These are phyloP conservation scores for Calyptomena viridis DNA, from an alignment of 2,113 vertebrate species.

Conservation along the genomic window DNA sequence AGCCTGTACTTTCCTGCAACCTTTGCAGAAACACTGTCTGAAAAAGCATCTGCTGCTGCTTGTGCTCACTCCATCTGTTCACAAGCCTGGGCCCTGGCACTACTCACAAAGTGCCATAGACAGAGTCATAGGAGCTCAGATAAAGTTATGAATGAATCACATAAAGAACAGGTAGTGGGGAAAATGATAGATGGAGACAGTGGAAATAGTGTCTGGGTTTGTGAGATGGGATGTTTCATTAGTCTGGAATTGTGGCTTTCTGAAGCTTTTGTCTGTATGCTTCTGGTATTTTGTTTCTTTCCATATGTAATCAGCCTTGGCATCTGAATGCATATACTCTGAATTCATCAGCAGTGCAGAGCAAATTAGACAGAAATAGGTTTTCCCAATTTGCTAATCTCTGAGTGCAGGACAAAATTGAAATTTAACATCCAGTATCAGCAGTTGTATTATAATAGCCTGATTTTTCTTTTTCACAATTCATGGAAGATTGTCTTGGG, in stretches of 20 bases:
- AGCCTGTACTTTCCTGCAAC: neutral
- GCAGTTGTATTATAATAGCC: neutral
- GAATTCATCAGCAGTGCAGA: neutral
- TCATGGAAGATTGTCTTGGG: neutral
- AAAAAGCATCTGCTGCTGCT: conserved; percentile 23
- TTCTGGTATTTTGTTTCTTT: neutral
- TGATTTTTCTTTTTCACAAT: neutral
- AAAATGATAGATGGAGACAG: neutral
- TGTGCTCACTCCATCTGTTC: conserved; percentile 18
- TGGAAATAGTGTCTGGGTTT: neutral
- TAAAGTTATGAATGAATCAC: neutral
- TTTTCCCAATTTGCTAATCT: conserved; percentile 23
- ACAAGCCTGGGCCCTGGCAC: neutral
- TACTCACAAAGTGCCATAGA: neutral
- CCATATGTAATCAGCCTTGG: neutral
- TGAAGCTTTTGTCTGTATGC: neutral
- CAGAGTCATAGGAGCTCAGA: neutral
- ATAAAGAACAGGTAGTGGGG: neutral
- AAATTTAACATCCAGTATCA: neutral
- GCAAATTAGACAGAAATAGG: neutral
- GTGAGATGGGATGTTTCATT: neutral
- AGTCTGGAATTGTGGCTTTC: neutral
- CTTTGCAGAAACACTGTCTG: conserved; percentile 13
- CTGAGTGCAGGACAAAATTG: neutral
- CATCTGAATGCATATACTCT: neutral